Conservation (phyloP, 2,888 invertebrate species). For the Xylota sylvarum region DNA sequence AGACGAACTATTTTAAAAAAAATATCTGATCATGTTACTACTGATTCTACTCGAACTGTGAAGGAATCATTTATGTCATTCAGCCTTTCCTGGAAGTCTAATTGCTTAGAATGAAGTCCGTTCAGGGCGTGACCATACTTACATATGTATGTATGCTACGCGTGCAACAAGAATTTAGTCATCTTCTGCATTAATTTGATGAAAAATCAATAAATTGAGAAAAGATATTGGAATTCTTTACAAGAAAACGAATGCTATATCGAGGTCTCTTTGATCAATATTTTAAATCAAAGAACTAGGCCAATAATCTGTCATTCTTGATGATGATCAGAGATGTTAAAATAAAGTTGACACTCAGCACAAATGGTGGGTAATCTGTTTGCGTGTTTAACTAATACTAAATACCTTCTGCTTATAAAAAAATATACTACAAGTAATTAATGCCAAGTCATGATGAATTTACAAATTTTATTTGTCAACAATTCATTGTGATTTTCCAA, state of each 20-base stretch:
- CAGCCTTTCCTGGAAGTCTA: background rate
- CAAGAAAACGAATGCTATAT: background rate
- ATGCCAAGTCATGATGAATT: slow-evolving; percentile 7
- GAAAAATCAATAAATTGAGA: background rate
- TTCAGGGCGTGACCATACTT: background rate
- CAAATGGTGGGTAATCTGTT: background rate
- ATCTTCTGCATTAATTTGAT: background rate
- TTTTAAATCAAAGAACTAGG: background rate
- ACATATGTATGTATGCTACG: slow-evolving; percentile 7
- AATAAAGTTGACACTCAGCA: background rate
- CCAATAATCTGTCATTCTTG: background rate
- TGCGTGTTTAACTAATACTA: background rate
- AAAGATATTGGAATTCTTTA: background rate
- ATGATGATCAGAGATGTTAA: background rate
- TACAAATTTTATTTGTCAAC: background rate
- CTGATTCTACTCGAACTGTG: too few relatives aligned
- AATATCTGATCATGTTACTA: too few relatives aligned
- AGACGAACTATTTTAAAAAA: background rate
- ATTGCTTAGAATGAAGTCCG: background rate
- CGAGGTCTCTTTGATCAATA: background rate
- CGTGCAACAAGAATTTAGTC: background rate
- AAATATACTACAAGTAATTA: background rate
- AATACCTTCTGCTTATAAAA: background rate
- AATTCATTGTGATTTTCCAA: background rate
- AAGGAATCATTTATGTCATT: background rate